Base-by-base conservation (phyloP, 2,797 vertebrate species). In the Xerus rutilus region DNA sequence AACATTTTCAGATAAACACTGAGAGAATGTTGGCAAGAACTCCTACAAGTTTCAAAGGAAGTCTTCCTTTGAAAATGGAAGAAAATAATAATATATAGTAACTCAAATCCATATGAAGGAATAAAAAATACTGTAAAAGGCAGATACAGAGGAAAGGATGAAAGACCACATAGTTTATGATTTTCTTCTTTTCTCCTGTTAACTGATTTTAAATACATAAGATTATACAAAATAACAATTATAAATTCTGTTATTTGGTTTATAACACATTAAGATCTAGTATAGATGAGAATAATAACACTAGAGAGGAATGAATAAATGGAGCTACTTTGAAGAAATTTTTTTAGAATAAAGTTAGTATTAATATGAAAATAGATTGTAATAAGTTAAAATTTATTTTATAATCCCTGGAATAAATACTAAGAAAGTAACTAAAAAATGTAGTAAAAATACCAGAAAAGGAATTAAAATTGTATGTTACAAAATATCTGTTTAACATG, bases 321-420 rank as follows among this genome's bases (percentile, higher is more conserved):
- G 28, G 13, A 45, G 1, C 14, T 57, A 20, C 23, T 49, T 23
- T 62, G 3, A 13, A 94, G 21, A 47, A 59, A 59, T 20, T 67
- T 70, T 91, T 10, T 91, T 28, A 89, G 45, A 92, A 65, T 95
- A 28, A 59, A 87, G 8, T 91, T 91, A 59, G 39, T 49, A 47
- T 86, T 86, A 82, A 65, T 72, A n/a, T 82, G 35, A 92, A 92
- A 91, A 93, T 39, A 62, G 32, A 49, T 84, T 54, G 21, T 85
- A 47, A 43, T 30, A 11, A 62, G 28, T 86, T 49, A 86, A 76
- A 32, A 89, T 81, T 18, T 23, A 64, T 57, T n/a, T 67, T 89
- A 6, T 35, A 45, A 77, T 57, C 17, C 39, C 62, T 82, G 39
- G 12, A 47, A 76, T 49, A 77, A 23, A 70, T 45, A 39, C 32